Evolutionary conservation across 2,113 vertebrate species (phyloP), one percentile per base, ranked within the genome.

Genomic region (Pachypanchax playfairii): DNA sequence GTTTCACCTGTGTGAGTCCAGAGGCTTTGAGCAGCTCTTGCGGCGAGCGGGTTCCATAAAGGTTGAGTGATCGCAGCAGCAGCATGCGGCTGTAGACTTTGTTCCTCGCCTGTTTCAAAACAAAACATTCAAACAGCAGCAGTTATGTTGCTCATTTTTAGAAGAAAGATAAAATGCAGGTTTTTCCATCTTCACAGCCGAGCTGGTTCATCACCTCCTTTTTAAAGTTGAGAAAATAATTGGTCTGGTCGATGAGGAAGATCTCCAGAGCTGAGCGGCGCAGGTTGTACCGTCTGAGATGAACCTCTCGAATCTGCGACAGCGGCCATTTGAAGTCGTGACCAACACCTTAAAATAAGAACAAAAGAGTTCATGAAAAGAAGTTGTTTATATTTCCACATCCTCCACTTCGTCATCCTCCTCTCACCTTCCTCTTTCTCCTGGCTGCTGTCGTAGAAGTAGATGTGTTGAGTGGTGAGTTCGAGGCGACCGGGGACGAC

Each of bases 281-380:
- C 54, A 99, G 90, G 69, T 99, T 99, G 57, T 97, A 99, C 25
- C 97, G 90, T 28, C 96, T 91, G 61, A 98, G 90, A 82, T 98
- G 95, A 74, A 99, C 93, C 87, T 99, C 96, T 75, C 96, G 87
- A 82, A 99, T 93, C 89, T 97, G 95, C 64, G 94, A 94, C 73
- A 98, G 93, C 1, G 94, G 94, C 94, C 96, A 99, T 80, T 97
- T 98, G 82, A 99, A 99, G 93, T 99, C 96, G 71, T 95, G 94
- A 24, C 97, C 96, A 26, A 94, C 77, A 29, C 97, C 97, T 98
- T 80, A 1, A 17, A 18, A 4, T 15, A 25, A 14, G 18, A 56
- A 8, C 57, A 47, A 17, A 2, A 54, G 13, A 28, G 21, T 20
- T 10, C 39, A 0, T 7, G 4, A 7, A 5, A 15, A 38, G 36